These are phyloP conservation scores for Alviniconcha strummeri DNA, from an alignment of 2,888 invertebrate genomes.

Conservation along the genomic window DNA sequence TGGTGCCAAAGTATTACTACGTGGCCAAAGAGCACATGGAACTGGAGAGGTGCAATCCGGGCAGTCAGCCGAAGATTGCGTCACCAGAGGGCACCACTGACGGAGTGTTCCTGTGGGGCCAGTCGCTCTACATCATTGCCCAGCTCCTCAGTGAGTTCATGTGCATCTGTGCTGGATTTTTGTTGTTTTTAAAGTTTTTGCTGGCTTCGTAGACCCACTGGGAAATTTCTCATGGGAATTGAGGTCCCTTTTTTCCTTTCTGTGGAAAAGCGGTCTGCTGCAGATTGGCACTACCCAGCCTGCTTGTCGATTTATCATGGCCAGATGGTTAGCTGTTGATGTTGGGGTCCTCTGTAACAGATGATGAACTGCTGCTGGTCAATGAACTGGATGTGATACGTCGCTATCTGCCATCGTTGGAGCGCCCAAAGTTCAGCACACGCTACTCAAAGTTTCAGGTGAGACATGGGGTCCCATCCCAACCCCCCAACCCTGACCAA, in stretches of 20 bases:
- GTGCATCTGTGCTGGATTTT: neutral
- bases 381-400: slow-evolving; percentile 97
- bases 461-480: slow-evolving; percentile 42
- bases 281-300: no score
- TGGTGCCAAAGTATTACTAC: slow-evolving; percentile 95
- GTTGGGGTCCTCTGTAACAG: slow-evolving; percentile 72
- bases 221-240: no score
- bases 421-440: slow-evolving; percentile 91
- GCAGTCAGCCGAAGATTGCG: slow-evolving; percentile 80
- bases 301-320: no score
- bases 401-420: slow-evolving; percentile 95
- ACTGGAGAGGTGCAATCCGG: slow-evolving; percentile 82
- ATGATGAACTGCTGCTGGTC: slow-evolving; percentile 90
- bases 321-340: neutral
- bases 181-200: no score
- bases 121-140: slow-evolving; percentile 94
- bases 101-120: slow-evolving; percentile 92
- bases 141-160: slow-evolving; percentile 81
- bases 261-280: no score
- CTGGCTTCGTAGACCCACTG: no score
- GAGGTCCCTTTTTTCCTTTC: no score
- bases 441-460: slow-evolving; percentile 99
- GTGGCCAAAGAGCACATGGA: slow-evolving; percentile 85
- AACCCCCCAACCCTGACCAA: no score
- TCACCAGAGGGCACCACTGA: slow-evolving; percentile 76